Base-by-base conservation (phyloP, 2,888 invertebrate species). In the Parapristionchus giblindavisi region DNA sequence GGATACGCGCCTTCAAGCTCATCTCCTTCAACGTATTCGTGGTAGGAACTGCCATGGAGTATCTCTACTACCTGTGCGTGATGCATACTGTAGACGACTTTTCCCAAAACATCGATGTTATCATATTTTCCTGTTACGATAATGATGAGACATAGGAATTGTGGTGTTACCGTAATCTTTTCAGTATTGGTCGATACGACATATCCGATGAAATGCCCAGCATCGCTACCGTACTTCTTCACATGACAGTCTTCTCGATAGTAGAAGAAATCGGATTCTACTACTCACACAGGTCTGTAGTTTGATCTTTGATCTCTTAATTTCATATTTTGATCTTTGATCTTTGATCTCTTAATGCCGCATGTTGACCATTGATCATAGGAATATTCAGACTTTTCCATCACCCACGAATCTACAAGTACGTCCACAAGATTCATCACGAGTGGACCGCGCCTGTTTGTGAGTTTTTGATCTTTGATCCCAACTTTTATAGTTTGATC, bases 401-500 rank as follows among this genome's bases (percentile, higher is more conserved):
- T 86, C 92, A 92, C 84, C 92, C 92, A 77, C 90, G 90, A 80
- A 89, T 94, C 72, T 94, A 94, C 90, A 93, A 93, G 86, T 91
- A 92, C 86, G 93, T 94, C 82, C 94, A 94, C 89, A 94, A 94
- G 88, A 91, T 92, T 83, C 94, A 94, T 88, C 94, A 94, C 84
- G 93, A 94, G 88, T 94, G 94, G 94, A 93, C 93, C 1, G 93
- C 94, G 0, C 94, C 94, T 0, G 92, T 94, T 71, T 93, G 94
- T 81, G 60, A 76, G 77, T 78, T 52, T n/a, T 2, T 70, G 70
- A 71, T 71, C 56, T 71, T 71, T 54, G 52, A 52, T 21, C 68
- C 36, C n/a, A n/a, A n/a, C 56, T 52, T n/a, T 36, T 11, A 11
- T 54, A 54, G n/a, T 5, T 60, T 60, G 60, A 60, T 60, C 60